Base-by-base conservation (phyloP, 2,113 vertebrate species). In the Sceloporus undulatus region DNA sequence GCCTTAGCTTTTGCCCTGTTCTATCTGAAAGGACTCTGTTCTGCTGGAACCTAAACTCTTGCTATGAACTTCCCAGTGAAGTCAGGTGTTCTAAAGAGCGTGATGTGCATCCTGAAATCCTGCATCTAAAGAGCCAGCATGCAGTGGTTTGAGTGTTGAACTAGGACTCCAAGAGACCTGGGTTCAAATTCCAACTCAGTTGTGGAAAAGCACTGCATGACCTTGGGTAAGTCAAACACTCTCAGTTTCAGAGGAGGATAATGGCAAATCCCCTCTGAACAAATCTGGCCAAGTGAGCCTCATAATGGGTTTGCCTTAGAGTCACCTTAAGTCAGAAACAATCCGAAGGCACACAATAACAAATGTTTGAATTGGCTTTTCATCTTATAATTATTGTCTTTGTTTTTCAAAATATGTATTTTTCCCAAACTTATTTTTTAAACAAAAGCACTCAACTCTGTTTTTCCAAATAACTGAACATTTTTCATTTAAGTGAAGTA, bases 401-500 rank as follows among this genome's bases (percentile, higher is more conserved):
- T 83, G 79, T 75, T 25, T 1, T 0, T 4, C 5, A 89, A 2
- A 65, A n/a, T 27, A 62, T 62, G 9, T 6, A 1, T 25, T 13
- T 48, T 48, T 78, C 14, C 59, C 13, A 62, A 62, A 14, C 11
- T 16, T 62, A 16, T 62, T 62, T 62, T 62, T 80, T 54, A 79
- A 34, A 82, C 40, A 85, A 90, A 25, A 73, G 91, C 86, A 84
- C 9, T 40, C 75, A 80, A 82, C 25, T 90, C 40, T 84, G 84
- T 88, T 91, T 94, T 34, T 84, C 59, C 1, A 48, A 66, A 62
- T 34, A 79, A 92, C 16, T 59, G 13, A 89, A 1, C 77, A 29
- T 1, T 83, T 75, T 84, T 90, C 34, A 29, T 85, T 79, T 80
- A 90, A 34, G 76, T 3, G 0, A 16, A 48, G 90, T 87, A 25